Evolutionary conservation across 2,113 vertebrate genomes (phyloP).

Genomic region (Pterocles burchelli): DNA sequence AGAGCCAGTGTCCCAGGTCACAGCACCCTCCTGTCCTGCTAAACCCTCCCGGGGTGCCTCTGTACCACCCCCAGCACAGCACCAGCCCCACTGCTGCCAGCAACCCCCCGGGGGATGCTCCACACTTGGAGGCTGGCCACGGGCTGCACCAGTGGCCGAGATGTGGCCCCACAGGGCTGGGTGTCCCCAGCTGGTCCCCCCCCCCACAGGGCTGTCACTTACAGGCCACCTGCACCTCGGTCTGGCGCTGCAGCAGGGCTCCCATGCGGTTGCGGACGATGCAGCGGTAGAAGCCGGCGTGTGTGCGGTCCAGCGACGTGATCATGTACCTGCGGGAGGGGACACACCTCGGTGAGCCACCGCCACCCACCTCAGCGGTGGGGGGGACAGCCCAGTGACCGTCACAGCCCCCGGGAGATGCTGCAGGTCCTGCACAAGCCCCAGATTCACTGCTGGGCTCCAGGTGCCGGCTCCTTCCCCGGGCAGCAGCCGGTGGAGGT

Average conservation of each 20-base stretch:
- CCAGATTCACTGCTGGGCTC: accelerated
- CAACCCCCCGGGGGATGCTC: not conserved
- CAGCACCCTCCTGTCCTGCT: not conserved
- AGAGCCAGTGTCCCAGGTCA: not conserved
- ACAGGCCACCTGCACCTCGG: constrained; percentile 98
- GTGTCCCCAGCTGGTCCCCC: accelerated
- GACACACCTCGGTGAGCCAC: not conserved
- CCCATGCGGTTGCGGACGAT: constrained; percentile 95
- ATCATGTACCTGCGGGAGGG: constrained; percentile 87
- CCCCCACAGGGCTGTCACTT: constrained; percentile 68
- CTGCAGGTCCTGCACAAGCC: not conserved
- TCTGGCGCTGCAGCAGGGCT: constrained; percentile 92
- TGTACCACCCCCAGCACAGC: not conserved
- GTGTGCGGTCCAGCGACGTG: constrained; percentile 91
- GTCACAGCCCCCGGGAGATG: accelerated
- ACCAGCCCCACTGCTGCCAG: not conserved
- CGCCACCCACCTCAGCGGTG: not conserved
- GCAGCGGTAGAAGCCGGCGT: constrained; percentile 95
- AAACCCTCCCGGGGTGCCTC: no score
- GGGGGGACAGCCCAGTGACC: not conserved
- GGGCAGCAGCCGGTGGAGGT: not conserved
- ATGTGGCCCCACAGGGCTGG: not conserved
- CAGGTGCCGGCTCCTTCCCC: not conserved
- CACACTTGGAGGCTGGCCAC: not conserved
- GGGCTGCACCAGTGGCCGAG: accelerated